Conservation (phyloP, 2,113 vertebrate genomes). For the Solea senegalensis region DNA sequence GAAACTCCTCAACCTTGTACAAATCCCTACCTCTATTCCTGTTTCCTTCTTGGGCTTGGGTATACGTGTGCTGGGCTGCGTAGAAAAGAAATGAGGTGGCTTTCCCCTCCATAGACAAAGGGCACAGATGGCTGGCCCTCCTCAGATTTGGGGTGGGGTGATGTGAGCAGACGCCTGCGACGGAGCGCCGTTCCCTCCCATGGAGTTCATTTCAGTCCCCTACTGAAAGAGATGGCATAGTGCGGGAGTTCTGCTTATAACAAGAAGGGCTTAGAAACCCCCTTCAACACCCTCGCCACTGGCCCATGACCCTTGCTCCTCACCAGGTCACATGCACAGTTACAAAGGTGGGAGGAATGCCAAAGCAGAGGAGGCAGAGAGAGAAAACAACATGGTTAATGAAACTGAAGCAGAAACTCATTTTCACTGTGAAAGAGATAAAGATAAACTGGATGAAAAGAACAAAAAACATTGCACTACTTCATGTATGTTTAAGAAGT, state of each 20-base stretch:
- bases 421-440: not conserved
- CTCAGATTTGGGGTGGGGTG: conserved; percentile 62
- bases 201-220: conserved; percentile 73
- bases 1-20: conserved; percentile 26
- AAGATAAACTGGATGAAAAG: no score
- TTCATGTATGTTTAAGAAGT: not conserved
- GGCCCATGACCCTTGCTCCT: conserved; percentile 62
- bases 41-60: conserved; percentile 31
- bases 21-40: conserved; percentile 34
- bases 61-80: conserved; percentile 26
- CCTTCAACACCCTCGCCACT: conserved; percentile 51
- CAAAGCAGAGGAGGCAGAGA: conserved; percentile 19
- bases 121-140: conserved; percentile 78
- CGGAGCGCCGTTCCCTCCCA: conserved; percentile 71
- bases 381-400: not conserved
- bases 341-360: conserved; percentile 64
- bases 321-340: conserved; percentile 59
- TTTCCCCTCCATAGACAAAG: conserved; percentile 73
- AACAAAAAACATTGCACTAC: no score
- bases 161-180: conserved; percentile 68
- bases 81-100: conserved; percentile 51
- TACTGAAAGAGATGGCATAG: conserved; percentile 56
- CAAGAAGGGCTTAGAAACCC: conserved; percentile 69
- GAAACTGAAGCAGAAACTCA: conserved; percentile 8
- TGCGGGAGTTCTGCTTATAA: conserved; percentile 58